Evolutionary conservation across 1,140 invertebrate species (phyloP).

Genomic region (Drosophila parvula): DNA sequence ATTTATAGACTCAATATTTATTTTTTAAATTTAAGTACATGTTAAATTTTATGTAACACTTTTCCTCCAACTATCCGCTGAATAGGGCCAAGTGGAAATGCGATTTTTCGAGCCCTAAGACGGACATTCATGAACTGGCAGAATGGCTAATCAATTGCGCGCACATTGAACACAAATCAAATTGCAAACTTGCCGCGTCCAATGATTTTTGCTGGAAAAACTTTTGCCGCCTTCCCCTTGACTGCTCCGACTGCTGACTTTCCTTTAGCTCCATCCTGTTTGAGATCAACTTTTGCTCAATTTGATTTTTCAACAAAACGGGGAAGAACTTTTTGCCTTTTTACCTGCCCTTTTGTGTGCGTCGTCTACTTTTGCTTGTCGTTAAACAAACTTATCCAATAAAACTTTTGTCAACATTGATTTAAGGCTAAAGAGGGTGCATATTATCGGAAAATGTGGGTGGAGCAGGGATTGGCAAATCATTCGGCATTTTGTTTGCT

Average conservation of each 20-base stretch:
- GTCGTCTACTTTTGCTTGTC: conserved; percentile 62
- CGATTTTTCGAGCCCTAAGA: conserved; percentile 15
- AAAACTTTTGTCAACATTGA: conserved; percentile 84
- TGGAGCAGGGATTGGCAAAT: conserved; percentile 14
- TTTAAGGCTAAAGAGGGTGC: conserved; percentile 78
- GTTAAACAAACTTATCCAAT: conserved; percentile 84
- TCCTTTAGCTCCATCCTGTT: conserved; percentile 35
- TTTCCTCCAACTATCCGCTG: background rate
- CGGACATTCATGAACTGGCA: conserved; percentile 63
- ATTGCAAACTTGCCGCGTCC: conserved; percentile 77
- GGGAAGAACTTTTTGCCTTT: conserved; percentile 60
- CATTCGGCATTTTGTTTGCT: conserved; percentile 50
- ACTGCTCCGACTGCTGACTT: background rate
- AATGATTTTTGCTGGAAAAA: conserved; percentile 47
- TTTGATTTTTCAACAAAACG: conserved; percentile 78
- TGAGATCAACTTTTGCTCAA: conserved; percentile 78
- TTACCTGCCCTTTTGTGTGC: conserved; percentile 67
- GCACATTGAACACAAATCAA: conserved; percentile 79
- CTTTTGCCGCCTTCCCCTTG: conserved; percentile 1
- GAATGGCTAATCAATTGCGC: conserved; percentile 81
- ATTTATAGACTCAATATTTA: too few species aligned
- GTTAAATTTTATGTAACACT: background rate
- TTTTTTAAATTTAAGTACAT: background rate
- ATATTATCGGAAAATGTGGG: conserved; percentile 62
- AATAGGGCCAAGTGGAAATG: conserved; percentile 39